Conservation (phyloP, 2,888 invertebrate species). For the Meloe dianella region DNA sequence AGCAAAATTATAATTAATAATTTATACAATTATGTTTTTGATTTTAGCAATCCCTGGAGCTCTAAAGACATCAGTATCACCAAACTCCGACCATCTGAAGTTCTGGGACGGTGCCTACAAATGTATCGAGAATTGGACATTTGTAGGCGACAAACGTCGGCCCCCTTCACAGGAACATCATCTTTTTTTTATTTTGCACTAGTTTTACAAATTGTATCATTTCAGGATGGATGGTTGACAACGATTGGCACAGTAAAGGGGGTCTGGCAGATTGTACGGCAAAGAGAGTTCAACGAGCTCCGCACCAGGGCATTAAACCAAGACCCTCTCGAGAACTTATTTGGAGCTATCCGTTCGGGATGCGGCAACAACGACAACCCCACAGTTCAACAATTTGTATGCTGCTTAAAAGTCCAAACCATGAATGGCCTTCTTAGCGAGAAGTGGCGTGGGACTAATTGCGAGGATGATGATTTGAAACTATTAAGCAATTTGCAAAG, state of each 20-base stretch:
- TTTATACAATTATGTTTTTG: too few species aligned
- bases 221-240: conserved; percentile 9
- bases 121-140: neutral
- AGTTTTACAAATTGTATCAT: neutral
- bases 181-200: neutral
- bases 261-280: neutral
- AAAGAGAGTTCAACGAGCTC: neutral
- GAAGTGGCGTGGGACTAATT: conserved; percentile 9
- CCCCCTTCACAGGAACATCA: neutral
- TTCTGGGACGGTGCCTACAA: neutral
- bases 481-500: conserved; percentile 11
- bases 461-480: conserved; percentile 13
- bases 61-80: neutral
- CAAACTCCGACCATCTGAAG: neutral
- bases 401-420: conserved; percentile 23
- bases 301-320: neutral
- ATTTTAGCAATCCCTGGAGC: neutral
- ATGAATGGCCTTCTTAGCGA: conserved; percentile 20
- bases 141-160: neutral
- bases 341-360: conserved; percentile 11
- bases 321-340: conserved; percentile 11
- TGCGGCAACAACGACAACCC: conserved; percentile 15
- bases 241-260: neutral
- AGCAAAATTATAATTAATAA: too few species aligned
- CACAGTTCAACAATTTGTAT: conserved; percentile 23